A percentile compares a stretch with the other conserved stretches of the same genome.
Conservation (phyloP, 1,140 invertebrate species). For the Polypedilum pembai region DNA sequence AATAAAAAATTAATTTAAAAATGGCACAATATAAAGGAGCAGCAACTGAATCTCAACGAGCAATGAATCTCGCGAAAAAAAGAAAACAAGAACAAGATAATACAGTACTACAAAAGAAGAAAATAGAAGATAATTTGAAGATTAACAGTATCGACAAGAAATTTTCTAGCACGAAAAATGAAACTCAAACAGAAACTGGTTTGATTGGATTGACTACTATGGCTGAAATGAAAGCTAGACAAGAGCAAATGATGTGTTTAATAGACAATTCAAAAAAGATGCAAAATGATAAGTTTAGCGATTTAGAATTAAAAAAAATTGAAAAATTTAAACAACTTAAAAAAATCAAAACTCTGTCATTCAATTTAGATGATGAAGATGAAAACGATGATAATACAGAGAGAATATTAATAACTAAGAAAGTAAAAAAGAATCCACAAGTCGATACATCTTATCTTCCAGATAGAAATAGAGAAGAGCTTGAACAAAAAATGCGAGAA, state of each 20-base stretch:
- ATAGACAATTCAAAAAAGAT: slow-evolving; percentile 88
- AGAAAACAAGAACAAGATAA: slow-evolving; percentile 96
- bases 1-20: neutral
- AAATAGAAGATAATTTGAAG: slow-evolving; percentile 95
- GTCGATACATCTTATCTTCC: slow-evolving; percentile 99
- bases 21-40: slow-evolving; percentile 99
- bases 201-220: slow-evolving; percentile 93
- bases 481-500: slow-evolving; percentile 83
- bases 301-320: slow-evolving; percentile 81
- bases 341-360: slow-evolving; percentile 89
- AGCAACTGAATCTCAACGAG: slow-evolving; percentile 91
- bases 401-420: slow-evolving; percentile 50
- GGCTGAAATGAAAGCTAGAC: slow-evolving; percentile 98
- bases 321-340: slow-evolving; percentile 86
- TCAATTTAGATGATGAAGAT: slow-evolving; percentile 79
- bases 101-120: slow-evolving; percentile 91
- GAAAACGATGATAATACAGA: slow-evolving; percentile 51
- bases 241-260: slow-evolving; percentile 87
- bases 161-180: slow-evolving; percentile 99
- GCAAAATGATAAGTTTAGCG: slow-evolving; percentile 75
- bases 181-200: slow-evolving; percentile 95
- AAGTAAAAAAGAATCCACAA: slow-evolving; percentile 94
- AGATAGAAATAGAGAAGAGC: slow-evolving; percentile 92
- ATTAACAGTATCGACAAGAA: slow-evolving; percentile 95
- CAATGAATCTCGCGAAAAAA: slow-evolving; percentile 96